Conservation (phyloP, 2,113 vertebrate genomes). For the Pelusios castaneus region DNA sequence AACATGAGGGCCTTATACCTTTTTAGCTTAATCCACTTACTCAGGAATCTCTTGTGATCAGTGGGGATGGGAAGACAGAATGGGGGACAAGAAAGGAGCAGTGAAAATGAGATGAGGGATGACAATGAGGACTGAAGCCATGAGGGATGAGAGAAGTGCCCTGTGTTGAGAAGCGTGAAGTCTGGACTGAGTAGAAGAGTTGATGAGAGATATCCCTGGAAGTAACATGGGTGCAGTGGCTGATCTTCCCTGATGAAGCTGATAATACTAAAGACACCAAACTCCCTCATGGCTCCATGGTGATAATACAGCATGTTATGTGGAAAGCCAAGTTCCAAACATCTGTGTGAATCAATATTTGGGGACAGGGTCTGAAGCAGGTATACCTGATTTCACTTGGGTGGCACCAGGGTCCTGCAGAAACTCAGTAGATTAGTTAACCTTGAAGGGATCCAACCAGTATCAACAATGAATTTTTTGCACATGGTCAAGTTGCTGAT, state of each 20-base stretch:
- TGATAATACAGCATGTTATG: not conserved
- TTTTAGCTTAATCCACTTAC: too few species aligned
- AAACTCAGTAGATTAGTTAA: not conserved
- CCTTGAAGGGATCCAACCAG: not conserved
- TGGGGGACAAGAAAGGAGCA: not conserved
- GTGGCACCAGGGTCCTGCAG: not conserved
- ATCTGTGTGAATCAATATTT: too few species aligned
- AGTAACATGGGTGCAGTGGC: not conserved
- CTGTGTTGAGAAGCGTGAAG: not conserved
- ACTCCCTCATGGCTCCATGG: not conserved
- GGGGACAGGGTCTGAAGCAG: not conserved
- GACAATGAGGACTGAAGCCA: not conserved
- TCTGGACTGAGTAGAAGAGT: not conserved
- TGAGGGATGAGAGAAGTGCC: not conserved
- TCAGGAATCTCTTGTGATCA: not conserved
- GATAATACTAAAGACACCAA: rapidly evolving
- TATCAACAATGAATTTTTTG: not conserved
- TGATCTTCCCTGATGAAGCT: not conserved
- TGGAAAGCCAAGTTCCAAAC: not conserved
- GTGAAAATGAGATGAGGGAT: not conserved
- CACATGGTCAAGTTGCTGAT: not conserved
- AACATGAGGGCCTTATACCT: too few species aligned
- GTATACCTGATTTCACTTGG: rapidly evolving
- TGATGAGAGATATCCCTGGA: not conserved
- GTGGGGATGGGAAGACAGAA: not conserved